These are phyloP conservation scores for Microplitis manilae DNA, from an alignment of 2,888 invertebrate species.

Conservation along the genomic window DNA sequence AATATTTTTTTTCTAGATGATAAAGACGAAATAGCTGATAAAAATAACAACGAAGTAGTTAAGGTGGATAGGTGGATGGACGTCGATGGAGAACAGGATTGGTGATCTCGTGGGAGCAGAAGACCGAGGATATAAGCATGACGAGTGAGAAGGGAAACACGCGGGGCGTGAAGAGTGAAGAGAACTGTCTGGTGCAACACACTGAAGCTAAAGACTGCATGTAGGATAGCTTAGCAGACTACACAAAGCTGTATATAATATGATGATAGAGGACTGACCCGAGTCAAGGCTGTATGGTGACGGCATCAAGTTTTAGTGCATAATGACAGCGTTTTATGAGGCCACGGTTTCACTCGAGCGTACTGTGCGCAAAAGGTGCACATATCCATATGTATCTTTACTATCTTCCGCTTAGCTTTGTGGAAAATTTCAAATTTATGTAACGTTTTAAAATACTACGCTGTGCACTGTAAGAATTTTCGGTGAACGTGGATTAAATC, in stretches of 20 bases:
- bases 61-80: neutral
- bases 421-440: no score
- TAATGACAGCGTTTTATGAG: conserved; percentile 67
- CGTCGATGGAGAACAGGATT: conserved; percentile 22
- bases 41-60: neutral
- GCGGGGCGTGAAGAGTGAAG: conserved; percentile 43
- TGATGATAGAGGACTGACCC: conserved; percentile 71
- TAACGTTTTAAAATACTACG: no score
- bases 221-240: conserved; percentile 42
- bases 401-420: no score
- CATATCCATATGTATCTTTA: neutral
- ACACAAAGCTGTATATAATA: conserved; percentile 55
- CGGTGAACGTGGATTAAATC: no score
- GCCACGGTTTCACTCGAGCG: conserved; percentile 30
- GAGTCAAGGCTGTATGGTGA: conserved; percentile 71
- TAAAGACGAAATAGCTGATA: conserved; percentile 13
- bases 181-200: conserved; percentile 38
- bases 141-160: conserved; percentile 36
- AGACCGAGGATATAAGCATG: conserved; percentile 39
- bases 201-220: neutral
- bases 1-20: neutral
- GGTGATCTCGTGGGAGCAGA: conserved; percentile 25
- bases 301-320: conserved; percentile 70
- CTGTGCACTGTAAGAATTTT: no score
- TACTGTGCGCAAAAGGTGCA: conserved; percentile 6